Evolutionary conservation across 2,113 vertebrate species (phyloP).

Genomic region (Nansenia antarctica): DNA sequence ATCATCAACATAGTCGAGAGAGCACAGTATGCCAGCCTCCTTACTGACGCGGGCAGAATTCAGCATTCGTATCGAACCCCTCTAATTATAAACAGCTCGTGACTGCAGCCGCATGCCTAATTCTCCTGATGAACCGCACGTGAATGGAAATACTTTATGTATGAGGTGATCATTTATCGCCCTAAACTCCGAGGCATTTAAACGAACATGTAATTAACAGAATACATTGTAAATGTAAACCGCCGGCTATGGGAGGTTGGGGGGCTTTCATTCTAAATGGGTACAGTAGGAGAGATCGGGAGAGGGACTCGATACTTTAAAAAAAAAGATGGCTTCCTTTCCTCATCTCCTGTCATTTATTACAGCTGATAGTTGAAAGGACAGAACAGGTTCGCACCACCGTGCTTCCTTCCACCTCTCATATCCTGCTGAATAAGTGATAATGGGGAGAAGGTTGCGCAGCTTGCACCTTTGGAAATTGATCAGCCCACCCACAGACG

Average conservation of each 20-base stretch:
- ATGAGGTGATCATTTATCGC: slow-evolving; percentile 37
- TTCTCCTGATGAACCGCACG: slow-evolving; percentile 25
- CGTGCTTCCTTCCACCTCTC: no score
- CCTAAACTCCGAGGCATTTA: slow-evolving; percentile 31
- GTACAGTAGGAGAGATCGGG: neutral
- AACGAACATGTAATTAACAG: slow-evolving; percentile 57
- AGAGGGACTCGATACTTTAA: neutral
- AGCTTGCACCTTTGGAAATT: no score
- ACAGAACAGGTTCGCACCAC: no score
- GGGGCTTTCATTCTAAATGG: neutral
- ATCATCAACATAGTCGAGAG: slow-evolving; percentile 52
- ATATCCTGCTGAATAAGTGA: no score
- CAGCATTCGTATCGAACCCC: slow-evolving; percentile 53
- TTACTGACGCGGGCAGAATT: slow-evolving; percentile 40
- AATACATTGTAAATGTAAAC: slow-evolving; percentile 46
- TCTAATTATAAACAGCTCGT: slow-evolving; percentile 58
- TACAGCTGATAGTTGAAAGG: no score
- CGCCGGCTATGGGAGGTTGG: slow-evolving; percentile 14
- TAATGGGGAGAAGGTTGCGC: no score
- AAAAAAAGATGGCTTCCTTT: no score
- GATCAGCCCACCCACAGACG: no score
- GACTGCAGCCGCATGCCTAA: slow-evolving; percentile 40
- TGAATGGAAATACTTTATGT: slow-evolving; percentile 48
- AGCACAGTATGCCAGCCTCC: slow-evolving; percentile 37
- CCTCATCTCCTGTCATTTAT: no score